phyloP scores from a whole-genome alignment of 2,888 invertebrate genomes.

The Coremacera marginata region DNA sequence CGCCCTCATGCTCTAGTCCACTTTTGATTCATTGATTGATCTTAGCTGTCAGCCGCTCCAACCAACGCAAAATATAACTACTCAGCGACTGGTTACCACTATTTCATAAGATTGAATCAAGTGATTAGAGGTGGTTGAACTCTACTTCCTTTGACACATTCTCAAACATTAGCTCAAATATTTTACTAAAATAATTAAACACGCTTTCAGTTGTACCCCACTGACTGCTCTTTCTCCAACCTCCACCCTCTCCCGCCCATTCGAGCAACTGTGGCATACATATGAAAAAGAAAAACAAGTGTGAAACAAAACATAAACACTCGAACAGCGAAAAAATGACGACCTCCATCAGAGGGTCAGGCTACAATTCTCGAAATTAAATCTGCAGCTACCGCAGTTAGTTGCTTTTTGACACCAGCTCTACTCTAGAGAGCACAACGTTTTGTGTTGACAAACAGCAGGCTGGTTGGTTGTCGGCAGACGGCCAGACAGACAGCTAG shows the following conservation, averaged over 20 bases:
- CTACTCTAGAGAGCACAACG: no score
- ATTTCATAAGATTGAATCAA: no score
- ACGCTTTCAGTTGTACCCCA: no score
- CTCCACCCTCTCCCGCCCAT: neutral
- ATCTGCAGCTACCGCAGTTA: neutral
- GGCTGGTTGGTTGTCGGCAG: no score
- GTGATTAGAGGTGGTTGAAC: neutral
- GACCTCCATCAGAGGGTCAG: conserved; percentile 11
- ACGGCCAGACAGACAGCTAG: neutral
- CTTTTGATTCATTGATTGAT: no score
- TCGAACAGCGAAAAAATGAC: neutral
- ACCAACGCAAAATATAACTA: no score
- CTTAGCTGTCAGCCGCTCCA: no score
- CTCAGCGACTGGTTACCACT: no score
- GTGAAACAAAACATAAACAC: neutral
- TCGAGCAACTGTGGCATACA: neutral
- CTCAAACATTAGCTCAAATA: no score
- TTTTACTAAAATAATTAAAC: no score
- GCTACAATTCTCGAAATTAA: neutral
- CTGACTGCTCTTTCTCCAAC: neutral
- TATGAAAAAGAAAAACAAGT: neutral
- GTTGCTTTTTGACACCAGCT: neutral
- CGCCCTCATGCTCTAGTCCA: no score
- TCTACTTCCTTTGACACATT: no score
- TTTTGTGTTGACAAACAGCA: neutral